These are phyloP conservation scores for Brassicogethes aeneus DNA, from an alignment of 2,888 invertebrate genomes.

Conservation along the genomic window DNA sequence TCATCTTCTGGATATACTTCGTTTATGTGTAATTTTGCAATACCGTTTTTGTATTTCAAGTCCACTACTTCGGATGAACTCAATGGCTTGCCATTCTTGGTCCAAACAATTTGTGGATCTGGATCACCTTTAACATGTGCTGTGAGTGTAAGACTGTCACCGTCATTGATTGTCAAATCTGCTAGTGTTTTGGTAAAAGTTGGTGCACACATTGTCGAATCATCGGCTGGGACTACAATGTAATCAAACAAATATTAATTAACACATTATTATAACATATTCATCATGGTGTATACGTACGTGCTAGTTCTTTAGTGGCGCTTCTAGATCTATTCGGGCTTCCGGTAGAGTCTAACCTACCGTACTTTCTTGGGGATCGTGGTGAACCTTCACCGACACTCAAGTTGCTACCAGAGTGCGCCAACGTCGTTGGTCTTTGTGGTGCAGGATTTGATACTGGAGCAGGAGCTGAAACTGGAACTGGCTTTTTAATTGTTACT, in stretches of 20 bases:
- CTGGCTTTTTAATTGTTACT: conserved; percentile 52
- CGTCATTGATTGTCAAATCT: conserved; percentile 73
- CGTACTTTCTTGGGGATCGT: conserved; percentile 54
- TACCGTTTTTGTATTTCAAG: conserved; percentile 84
- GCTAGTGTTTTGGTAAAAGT: conserved; percentile 71
- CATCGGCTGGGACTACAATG: conserved; percentile 71
- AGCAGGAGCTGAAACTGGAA: conserved; percentile 41
- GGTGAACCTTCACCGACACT: conserved; percentile 43
- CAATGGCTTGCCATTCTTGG: conserved; percentile 71
- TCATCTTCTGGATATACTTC: conserved; percentile 96
- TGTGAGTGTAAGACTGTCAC: conserved; percentile 73
- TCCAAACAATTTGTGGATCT: conserved; percentile 86
- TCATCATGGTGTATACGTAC: conserved; percentile 40
- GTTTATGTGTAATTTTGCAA: conserved; percentile 78
- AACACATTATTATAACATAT: neutral
- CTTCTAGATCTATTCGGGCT: conserved; percentile 81
- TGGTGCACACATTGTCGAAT: conserved; percentile 79
- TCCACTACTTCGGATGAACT: conserved; percentile 79
- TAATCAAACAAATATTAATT: no score
- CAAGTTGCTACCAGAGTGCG: conserved; percentile 36
- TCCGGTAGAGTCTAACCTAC: conserved; percentile 62
- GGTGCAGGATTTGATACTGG: conserved; percentile 26
- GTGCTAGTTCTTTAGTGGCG: conserved; percentile 79
- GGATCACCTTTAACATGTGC: conserved; percentile 87
- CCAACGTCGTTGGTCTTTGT: conserved; percentile 36